Evolutionary conservation across 2,888 invertebrate genomes (phyloP), one percentile per base, ranked within the genome.

Genomic region (Cheilosia vulpina): DNA sequence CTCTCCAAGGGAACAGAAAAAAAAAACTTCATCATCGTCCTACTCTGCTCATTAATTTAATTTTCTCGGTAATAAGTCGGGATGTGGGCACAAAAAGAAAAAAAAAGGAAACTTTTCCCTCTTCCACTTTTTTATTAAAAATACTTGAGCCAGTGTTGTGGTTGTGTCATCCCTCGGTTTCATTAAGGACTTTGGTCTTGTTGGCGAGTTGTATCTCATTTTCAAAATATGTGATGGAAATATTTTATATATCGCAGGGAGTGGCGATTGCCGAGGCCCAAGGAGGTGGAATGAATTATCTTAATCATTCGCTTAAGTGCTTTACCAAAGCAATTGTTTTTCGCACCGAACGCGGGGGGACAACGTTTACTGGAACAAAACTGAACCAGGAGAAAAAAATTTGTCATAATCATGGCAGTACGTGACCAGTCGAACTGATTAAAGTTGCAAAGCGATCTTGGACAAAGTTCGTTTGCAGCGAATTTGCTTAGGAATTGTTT

Each of bases 201-300:
- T 73, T 78, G 38, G 63, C 34, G 60, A 80, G 76, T 85, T 85
- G 84, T 85, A 85, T 80, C 84, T 85, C 80, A 85, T 85, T 85
- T 85, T 85, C 76, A 85, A 85, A 85, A 85, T 80, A 85, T 85
- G 84, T 85, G 84, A 85, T 85, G 84, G 84, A 85, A 85, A 85
- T 85, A 85, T 85, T 85, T 85, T 85, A 85, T 85, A 80, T 24
- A 11, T 69, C 24, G 24, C 24, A 45, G 17, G 17, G 19, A 24
- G 41, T 1, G 38, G 41, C 34, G n/a, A 24, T 31, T 2, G 38
- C 31, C 34, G n/a, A 21, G 24, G 24, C 4, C 9, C 9, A 38
- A 27, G 9, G 57, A 38, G 57, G 58, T 38, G 47, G 71, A 80
- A 84, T 80, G 81, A 85, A 85, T 85, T 80, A 85, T 80, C 75